Evolutionary conservation across 1,140 invertebrate species (phyloP).

Genomic region (Choristoneura fumiferana): DNA sequence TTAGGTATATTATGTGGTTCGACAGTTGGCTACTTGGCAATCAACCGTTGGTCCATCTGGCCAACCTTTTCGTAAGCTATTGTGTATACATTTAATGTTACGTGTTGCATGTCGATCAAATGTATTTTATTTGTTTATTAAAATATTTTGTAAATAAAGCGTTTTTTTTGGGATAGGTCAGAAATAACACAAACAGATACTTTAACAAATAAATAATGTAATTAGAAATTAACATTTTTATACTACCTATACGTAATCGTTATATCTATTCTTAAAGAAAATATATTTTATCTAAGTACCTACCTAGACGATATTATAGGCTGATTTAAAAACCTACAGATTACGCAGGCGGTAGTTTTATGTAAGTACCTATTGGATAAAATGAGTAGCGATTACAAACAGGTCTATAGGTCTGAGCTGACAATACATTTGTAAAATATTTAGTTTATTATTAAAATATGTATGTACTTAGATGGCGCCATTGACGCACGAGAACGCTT

Average conservation of each 20-base stretch:
- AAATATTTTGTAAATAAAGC: no score
- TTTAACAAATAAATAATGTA: slow-evolving; percentile 73
- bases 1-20: no score
- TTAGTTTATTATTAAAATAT: slow-evolving; percentile 50
- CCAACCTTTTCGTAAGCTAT: no score
- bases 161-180: slow-evolving; percentile 18
- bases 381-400: slow-evolving; percentile 39
- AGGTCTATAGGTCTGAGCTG: slow-evolving; percentile 36
- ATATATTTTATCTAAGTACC: slow-evolving; percentile 52
- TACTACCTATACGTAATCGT: slow-evolving; percentile 46
- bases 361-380: slow-evolving; percentile 55
- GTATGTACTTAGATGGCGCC: slow-evolving; percentile 34
- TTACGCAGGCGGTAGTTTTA: slow-evolving; percentile 62
- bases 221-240: slow-evolving; percentile 73
- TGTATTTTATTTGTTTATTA: no score
- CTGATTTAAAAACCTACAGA: slow-evolving; percentile 59
- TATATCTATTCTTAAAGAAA: slow-evolving; percentile 64
- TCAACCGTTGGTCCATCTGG: no score
- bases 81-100: no score
- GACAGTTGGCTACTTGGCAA: no score
- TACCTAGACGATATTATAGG: slow-evolving; percentile 52
- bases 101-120: no score
- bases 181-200: slow-evolving; percentile 46
- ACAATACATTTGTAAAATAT: slow-evolving; percentile 40
- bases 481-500: slow-evolving; percentile 47